Conservation (phyloP, 2,888 invertebrate genomes). For the Cosmorhoe ocellata region DNA sequence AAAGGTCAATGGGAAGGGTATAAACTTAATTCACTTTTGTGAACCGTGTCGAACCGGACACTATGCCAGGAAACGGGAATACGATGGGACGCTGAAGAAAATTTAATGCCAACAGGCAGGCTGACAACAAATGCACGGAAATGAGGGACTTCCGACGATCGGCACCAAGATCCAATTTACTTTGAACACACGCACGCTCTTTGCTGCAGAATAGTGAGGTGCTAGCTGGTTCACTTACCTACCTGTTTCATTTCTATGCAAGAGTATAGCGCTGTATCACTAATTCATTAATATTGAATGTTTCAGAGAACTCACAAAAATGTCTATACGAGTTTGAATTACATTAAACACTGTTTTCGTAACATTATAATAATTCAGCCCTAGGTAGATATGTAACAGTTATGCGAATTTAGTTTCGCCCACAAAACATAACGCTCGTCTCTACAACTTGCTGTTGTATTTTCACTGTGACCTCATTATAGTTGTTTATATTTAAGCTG, state of each 20-base stretch:
- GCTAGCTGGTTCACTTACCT: neutral
- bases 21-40: slow-evolving; percentile 66
- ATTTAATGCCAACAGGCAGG: slow-evolving; percentile 64
- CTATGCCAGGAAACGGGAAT: slow-evolving; percentile 60
- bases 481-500: slow-evolving; percentile 37
- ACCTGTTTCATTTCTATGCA: too few relatives aligned
- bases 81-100: slow-evolving; percentile 61
- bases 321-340: too few relatives aligned
- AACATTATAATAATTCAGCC: too few relatives aligned
- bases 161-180: slow-evolving; percentile 73
- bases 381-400: too few relatives aligned
- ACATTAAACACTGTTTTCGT: too few relatives aligned
- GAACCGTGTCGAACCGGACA: slow-evolving; percentile 54
- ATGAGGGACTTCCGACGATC: slow-evolving; percentile 75
- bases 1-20: slow-evolving; percentile 59
- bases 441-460: neutral
- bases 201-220: neutral
- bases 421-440: too few relatives aligned
- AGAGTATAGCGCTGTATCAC: too few relatives aligned
- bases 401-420: too few relatives aligned
- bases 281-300: too few relatives aligned
- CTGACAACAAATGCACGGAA: slow-evolving; percentile 74
- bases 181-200: slow-evolving; percentile 36
- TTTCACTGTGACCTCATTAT: slow-evolving; percentile 34
- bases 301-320: too few relatives aligned